These are phyloP conservation scores for Chrysocyon brachyurus DNA, from an alignment of 2,797 vertebrate species.

Conservation along the genomic window DNA sequence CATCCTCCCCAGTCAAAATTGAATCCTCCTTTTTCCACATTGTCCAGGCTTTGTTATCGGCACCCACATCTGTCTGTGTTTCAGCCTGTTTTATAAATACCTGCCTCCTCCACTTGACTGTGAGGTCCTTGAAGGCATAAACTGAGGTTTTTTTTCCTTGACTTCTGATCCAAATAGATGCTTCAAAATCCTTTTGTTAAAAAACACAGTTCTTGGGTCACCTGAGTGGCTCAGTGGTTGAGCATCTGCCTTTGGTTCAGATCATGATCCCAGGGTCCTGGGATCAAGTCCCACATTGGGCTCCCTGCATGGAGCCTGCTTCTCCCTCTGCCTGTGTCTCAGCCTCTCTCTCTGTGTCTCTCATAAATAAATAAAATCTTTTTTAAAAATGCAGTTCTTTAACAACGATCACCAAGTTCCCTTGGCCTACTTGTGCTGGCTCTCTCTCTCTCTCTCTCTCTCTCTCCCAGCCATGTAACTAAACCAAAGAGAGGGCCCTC, in stretches of 20 bases:
- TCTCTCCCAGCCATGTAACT: background rate
- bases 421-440: background rate
- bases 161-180: background rate
- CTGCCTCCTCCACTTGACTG: background rate
- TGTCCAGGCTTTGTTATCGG: background rate
- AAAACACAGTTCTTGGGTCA: background rate
- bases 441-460: background rate
- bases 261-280: too few relatives aligned
- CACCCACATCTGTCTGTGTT: background rate
- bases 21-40: rapidly evolving
- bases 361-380: too few relatives aligned
- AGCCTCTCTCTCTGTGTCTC: too few relatives aligned
- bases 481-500: background rate
- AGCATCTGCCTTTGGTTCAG: too few relatives aligned
- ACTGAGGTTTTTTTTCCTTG: background rate
- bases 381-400: background rate
- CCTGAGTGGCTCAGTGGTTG: too few relatives aligned
- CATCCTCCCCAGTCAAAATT: background rate
- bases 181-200: constrained; percentile 43
- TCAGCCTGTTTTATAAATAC: background rate
- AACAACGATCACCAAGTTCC: background rate
- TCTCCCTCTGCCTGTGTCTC: too few relatives aligned
- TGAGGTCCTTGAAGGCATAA: background rate
- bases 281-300: too few relatives aligned
- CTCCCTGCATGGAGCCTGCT: too few relatives aligned